Conservation (phyloP, 2,797 vertebrate species). For the Pachyuromys duprasi region DNA sequence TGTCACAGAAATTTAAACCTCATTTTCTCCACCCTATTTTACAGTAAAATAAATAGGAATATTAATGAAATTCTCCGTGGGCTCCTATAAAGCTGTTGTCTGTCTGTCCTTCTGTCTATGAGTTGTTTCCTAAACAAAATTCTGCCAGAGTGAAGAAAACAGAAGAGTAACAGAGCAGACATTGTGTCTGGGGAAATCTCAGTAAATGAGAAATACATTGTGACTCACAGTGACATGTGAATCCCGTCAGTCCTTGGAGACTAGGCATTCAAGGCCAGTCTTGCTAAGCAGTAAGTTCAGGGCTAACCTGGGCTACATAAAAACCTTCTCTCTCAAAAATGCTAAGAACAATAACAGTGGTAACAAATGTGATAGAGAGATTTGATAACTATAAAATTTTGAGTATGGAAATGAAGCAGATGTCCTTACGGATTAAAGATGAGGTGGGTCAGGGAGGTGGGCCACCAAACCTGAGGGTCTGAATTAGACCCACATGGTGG, state of each 20-base stretch:
- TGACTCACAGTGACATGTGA: too few relatives aligned
- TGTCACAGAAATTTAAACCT: background rate
- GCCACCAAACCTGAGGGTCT: background rate
- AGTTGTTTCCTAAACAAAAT: constrained; percentile 9
- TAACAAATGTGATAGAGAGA: background rate
- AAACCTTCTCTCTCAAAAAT: background rate
- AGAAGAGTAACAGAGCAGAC: background rate
- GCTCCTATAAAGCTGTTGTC: background rate
- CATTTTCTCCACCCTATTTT: constrained; percentile 15
- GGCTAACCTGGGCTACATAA: background rate
- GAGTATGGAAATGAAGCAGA: background rate
- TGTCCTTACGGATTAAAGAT: background rate
- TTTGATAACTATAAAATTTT: constrained; percentile 10
- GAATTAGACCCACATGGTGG: background rate
- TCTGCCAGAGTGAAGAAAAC: constrained; percentile 32
- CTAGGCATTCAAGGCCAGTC: background rate
- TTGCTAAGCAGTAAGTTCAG: background rate
- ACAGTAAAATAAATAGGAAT: constrained; percentile 21
- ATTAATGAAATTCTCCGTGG: constrained; percentile 5
- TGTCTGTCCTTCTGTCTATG: background rate
- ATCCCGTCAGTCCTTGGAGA: background rate
- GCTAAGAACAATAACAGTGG: background rate
- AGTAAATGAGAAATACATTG: background rate
- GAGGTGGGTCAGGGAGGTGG: background rate
- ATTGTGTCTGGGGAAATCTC: background rate